Conservation (phyloP, 1,140 invertebrate genomes). For the Rhagoletis zephyria region DNA sequence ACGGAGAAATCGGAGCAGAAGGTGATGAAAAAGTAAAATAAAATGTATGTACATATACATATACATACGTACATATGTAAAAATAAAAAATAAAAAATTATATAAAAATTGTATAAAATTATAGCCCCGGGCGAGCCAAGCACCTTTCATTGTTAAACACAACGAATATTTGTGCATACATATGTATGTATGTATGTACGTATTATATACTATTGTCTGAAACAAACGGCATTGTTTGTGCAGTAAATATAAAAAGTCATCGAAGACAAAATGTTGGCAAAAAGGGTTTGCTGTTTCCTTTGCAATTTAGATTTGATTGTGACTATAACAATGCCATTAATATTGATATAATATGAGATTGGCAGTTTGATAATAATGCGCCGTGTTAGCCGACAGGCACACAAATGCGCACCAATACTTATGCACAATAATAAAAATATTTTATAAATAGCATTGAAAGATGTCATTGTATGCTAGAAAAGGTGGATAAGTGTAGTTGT, state of each 20-base stretch:
- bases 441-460: too few species aligned
- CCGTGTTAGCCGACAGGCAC: not conserved
- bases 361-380: not conserved
- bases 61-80: too few species aligned
- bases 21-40: not conserved
- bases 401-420: too few species aligned
- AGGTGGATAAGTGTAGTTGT: too few species aligned
- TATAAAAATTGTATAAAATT: not conserved
- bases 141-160: too few species aligned
- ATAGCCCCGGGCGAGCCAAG: too few species aligned
- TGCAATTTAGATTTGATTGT: conserved; percentile 43
- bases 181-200: too few species aligned
- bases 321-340: conserved; percentile 19
- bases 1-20: not conserved
- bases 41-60: not conserved
- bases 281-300: conserved; percentile 29
- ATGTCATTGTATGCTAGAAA: too few species aligned
- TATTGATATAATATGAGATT: conserved; percentile 33
- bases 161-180: too few species aligned
- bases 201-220: too few species aligned
- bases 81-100: not conserved
- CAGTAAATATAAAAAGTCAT: not conserved
- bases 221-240: not conserved
- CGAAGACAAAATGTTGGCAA: not conserved
- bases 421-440: too few species aligned